phyloP scores from a whole-genome alignment of 2,797 vertebrate species.

The Coregonus sp. region DNA sequence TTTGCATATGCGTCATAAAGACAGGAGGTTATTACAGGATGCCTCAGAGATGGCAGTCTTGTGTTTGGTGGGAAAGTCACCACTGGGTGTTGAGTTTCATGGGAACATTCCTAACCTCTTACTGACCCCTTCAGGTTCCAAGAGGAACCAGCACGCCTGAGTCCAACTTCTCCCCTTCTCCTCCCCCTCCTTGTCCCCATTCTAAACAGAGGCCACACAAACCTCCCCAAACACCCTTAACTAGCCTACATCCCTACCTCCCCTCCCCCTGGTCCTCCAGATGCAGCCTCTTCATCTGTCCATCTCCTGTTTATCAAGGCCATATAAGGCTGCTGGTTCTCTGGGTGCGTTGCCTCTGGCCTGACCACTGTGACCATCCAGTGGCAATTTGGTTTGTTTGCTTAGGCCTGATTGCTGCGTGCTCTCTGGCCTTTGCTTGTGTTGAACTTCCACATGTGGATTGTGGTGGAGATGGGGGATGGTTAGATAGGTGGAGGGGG shows the following conservation, averaged over 20 bases:
- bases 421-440: background rate
- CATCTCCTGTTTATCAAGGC: slow-evolving; percentile 61
- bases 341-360: slow-evolving; percentile 34
- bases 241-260: slow-evolving; percentile 17
- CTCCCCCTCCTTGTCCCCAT: background rate
- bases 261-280: slow-evolving; percentile 40
- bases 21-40: background rate
- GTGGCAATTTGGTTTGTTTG: slow-evolving; percentile 31
- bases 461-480: background rate
- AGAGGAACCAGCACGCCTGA: slow-evolving; percentile 28
- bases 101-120: slow-evolving; percentile 71
- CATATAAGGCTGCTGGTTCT: slow-evolving; percentile 68
- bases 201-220: slow-evolving; percentile 16
- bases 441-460: background rate
- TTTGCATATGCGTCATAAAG: background rate
- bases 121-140: slow-evolving; percentile 48
- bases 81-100: slow-evolving; percentile 60
- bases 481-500: slow-evolving; percentile 5
- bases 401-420: slow-evolving; percentile 24
- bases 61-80: slow-evolving; percentile 34
- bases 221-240: background rate
- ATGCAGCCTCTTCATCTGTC: slow-evolving; percentile 43
- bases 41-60: background rate
- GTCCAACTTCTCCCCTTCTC: background rate
- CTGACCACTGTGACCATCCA: slow-evolving; percentile 14